phyloP scores from a whole-genome alignment of 1,140 invertebrate species.

The Nilaparvata lugens region DNA sequence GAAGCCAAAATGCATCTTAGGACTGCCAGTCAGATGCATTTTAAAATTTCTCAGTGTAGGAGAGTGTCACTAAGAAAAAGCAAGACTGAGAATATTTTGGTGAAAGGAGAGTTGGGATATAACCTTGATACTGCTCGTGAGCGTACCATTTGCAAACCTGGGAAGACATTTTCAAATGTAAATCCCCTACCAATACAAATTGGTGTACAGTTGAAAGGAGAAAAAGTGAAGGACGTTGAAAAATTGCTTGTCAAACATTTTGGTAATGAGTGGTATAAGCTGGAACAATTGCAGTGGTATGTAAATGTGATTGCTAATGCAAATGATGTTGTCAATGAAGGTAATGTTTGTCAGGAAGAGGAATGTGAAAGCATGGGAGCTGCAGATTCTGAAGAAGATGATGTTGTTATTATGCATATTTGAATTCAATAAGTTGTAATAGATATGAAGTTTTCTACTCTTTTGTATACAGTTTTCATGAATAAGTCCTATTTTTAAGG shows the following conservation, averaged over 20 bases:
- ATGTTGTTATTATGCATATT: too few relatives aligned
- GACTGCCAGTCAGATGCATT: background rate
- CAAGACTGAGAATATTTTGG: background rate
- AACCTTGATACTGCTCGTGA: background rate
- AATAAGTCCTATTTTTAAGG: too few relatives aligned
- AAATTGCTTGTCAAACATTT: background rate
- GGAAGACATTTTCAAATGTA: background rate
- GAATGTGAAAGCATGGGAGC: too few relatives aligned
- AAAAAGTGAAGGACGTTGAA: background rate
- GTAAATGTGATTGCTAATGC: too few relatives aligned
- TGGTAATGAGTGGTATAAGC: background rate
- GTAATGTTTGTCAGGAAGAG: too few relatives aligned
- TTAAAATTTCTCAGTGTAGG: too few relatives aligned
- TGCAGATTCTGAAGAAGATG: too few relatives aligned
- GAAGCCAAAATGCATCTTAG: background rate
- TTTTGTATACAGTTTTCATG: too few relatives aligned
- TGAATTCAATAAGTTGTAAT: too few relatives aligned
- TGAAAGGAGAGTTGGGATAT: background rate
- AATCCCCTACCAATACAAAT: background rate
- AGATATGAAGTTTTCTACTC: too few relatives aligned
- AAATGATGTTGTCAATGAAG: too few relatives aligned
- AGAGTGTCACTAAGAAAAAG: background rate
- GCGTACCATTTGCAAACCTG: background rate
- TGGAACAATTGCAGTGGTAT: background rate
- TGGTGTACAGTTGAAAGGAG: background rate